A percentile compares a stretch with the other conserved stretches of the same genome.
phyloP scores from a whole-genome alignment of 2,888 invertebrate species.

The Linnaemya tessellans region DNA sequence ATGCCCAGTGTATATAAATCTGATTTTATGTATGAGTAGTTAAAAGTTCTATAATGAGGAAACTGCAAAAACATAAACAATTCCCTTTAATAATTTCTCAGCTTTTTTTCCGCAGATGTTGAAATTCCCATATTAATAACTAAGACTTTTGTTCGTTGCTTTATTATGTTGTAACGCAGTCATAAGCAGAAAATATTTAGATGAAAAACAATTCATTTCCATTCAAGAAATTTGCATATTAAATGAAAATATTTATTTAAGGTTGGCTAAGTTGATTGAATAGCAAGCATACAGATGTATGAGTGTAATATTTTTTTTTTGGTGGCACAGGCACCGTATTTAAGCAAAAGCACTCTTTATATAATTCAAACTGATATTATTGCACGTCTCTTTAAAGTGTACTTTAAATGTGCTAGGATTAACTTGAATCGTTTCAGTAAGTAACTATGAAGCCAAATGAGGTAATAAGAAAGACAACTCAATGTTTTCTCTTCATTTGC shows the following conservation, averaged over 20 bases:
- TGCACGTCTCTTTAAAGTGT: no score
- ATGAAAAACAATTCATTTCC: constrained; percentile 17
- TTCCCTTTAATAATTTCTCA: constrained; percentile 25
- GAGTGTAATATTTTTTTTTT: not conserved
- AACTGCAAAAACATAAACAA: not conserved
- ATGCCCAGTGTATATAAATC: constrained; percentile 6
- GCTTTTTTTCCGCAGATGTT: constrained; percentile 28
- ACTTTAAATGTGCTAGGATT: no score
- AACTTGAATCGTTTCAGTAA: no score
- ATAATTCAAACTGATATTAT: no score
- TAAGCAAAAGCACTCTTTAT: no score
- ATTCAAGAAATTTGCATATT: constrained; percentile 47
- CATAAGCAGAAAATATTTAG: constrained; percentile 8
- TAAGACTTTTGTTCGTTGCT: constrained; percentile 5
- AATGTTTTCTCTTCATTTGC: no score
- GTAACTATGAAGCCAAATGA: no score
- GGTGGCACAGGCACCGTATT: no score
- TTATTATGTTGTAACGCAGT: constrained; percentile 28
- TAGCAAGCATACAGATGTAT: constrained; percentile 22
- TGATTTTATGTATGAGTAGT: constrained; percentile 30
- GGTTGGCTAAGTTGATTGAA: constrained; percentile 17
- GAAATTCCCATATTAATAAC: constrained; percentile 44
- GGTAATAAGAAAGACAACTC: no score
- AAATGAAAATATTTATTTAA: constrained; percentile 40
- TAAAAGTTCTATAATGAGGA: not conserved